A percentile compares a stretch with the other conserved stretches of the same genome.
Conservation (phyloP, 2,888 invertebrate genomes). For the Dascillus cervinus region DNA sequence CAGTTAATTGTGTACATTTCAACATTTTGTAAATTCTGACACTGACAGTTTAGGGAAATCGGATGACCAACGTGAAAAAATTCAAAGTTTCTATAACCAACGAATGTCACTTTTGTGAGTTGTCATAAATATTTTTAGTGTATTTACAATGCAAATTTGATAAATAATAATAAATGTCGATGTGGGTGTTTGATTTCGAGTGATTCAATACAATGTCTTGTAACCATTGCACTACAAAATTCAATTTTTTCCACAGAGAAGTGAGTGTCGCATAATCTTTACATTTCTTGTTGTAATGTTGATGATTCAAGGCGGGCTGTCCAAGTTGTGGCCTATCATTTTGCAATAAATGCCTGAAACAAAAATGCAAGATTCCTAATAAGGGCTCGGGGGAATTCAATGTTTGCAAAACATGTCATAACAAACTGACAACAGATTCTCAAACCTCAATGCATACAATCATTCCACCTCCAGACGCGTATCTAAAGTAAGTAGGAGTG, state of each 20-base stretch:
- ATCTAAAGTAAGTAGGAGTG: conserved; percentile 46
- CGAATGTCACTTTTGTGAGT: too few species aligned
- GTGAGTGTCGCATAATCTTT: conserved; percentile 38
- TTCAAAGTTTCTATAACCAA: too few species aligned
- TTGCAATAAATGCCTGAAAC: conserved; percentile 72
- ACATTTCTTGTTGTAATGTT: conserved; percentile 2
- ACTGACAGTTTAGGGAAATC: too few species aligned
- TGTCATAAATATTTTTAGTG: too few species aligned
- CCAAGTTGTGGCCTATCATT: conserved; percentile 77
- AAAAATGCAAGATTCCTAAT: conserved; percentile 58
- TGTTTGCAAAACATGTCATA: conserved; percentile 55
- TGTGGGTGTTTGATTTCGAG: too few species aligned
- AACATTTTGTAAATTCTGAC: too few species aligned
- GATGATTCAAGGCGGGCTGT: conserved; percentile 64
- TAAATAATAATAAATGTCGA: too few species aligned
- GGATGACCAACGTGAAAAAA: too few species aligned
- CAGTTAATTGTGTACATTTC: too few species aligned
- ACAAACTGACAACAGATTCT: conserved; percentile 32
- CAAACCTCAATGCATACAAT: conserved; percentile 18
- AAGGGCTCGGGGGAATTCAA: conserved; percentile 54
- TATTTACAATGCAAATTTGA: too few species aligned
- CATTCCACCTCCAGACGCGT: conserved; percentile 48
- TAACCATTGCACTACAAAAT: conserved; percentile 62
- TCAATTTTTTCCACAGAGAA: conserved; percentile 65
- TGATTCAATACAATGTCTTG: conserved; percentile 71